These are phyloP conservation scores for Kryphioiulus occultus DNA, from an alignment of 2,888 invertebrate genomes.

Conservation along the genomic window DNA sequence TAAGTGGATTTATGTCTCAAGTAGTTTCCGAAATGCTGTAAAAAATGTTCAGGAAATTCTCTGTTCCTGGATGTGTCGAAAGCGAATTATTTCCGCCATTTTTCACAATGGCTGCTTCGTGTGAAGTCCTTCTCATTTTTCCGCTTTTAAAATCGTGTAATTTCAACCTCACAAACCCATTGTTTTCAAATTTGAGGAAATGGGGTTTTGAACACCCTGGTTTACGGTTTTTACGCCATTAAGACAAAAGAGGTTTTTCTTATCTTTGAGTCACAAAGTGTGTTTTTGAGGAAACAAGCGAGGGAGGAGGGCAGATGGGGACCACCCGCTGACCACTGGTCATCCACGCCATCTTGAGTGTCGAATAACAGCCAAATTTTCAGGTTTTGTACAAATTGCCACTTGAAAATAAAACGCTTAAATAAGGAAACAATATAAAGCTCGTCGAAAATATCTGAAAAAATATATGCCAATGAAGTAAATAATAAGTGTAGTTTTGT, in stretches of 20 bases:
- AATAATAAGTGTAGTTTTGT: no score
- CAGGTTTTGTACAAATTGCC: no score
- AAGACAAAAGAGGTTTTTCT: not conserved
- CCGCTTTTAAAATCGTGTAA: not conserved
- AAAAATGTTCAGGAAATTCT: not conserved
- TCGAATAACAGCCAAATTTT: no score
- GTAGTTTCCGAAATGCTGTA: no score
- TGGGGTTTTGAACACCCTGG: not conserved
- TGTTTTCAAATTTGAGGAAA: conserved; percentile 16
- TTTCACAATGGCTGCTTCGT: conserved; percentile 23
- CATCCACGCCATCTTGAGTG: no score
- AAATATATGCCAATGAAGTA: no score
- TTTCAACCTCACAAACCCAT: not conserved
- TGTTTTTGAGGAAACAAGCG: not conserved
- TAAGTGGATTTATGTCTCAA: no score
- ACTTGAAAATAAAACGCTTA: no score
- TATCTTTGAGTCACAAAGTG: not conserved
- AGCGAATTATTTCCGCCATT: not conserved
- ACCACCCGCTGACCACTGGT: no score
- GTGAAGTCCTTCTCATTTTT: conserved; percentile 13
- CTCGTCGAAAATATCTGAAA: no score
- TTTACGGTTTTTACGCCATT: not conserved
- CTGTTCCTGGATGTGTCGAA: not conserved
- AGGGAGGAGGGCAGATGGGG: no score
- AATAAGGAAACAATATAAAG: no score